Conservation (phyloP, 2,113 vertebrate species). For the Cyphomyrus discorhynchus region DNA sequence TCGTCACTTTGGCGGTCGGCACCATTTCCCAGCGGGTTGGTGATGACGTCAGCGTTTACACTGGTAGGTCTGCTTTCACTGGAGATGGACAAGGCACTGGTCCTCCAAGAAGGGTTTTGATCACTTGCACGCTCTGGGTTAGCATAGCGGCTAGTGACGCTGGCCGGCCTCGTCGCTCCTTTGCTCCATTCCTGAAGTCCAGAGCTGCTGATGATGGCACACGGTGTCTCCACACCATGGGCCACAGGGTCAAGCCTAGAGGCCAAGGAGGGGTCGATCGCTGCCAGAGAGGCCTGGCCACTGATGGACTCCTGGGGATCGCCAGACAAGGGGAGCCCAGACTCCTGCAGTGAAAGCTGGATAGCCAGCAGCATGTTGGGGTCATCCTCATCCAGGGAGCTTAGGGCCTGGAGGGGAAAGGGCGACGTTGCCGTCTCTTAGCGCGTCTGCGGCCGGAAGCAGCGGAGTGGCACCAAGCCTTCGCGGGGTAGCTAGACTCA, state of each 20-base stretch:
- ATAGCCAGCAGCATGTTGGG: constrained; percentile 94
- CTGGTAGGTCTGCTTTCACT: constrained; percentile 61
- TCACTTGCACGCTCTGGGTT: constrained; percentile 49
- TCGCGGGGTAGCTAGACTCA: constrained; percentile 58
- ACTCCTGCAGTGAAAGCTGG: constrained; percentile 93
- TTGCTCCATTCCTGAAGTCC: constrained; percentile 86
- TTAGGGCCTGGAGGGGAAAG: constrained; percentile 74
- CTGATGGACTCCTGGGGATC: constrained; percentile 71
- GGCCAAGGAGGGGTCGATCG: constrained; percentile 87
- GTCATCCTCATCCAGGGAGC: constrained; percentile 93
- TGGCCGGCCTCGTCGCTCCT: constrained; percentile 71
- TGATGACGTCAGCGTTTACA: constrained; percentile 68
- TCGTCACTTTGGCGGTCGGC: constrained; percentile 92
- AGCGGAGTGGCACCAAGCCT: not conserved
- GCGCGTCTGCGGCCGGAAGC: not conserved
- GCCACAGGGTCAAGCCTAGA: constrained; percentile 74
- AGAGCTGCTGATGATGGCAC: constrained; percentile 70
- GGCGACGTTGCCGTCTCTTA: constrained; percentile 45
- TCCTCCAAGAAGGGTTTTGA: constrained; percentile 58
- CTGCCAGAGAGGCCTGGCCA: constrained; percentile 78
- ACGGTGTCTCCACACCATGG: constrained; percentile 67
- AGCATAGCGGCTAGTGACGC: constrained; percentile 67
- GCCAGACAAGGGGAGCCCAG: constrained; percentile 66
- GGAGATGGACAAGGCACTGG: constrained; percentile 58
- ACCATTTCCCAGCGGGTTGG: constrained; percentile 89